phyloP scores from a whole-genome alignment of 2,888 invertebrate species.

The Aspidiotus rigidus region DNA sequence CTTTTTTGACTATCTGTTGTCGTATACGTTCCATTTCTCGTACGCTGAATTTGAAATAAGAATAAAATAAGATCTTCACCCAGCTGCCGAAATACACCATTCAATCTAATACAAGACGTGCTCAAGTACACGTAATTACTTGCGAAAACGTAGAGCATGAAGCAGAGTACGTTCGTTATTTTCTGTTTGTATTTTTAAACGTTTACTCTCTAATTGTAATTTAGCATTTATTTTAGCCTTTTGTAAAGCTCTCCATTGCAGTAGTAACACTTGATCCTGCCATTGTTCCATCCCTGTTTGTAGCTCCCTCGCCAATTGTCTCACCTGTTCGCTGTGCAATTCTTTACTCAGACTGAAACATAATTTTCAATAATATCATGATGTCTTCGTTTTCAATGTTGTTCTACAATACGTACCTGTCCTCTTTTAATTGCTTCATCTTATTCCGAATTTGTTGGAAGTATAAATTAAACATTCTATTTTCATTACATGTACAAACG shows the following conservation, averaged over 20 bases:
- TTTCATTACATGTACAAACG: slow-evolving; percentile 26
- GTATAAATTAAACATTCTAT: slow-evolving; percentile 27
- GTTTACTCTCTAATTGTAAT: slow-evolving; percentile 40
- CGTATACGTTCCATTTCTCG: slow-evolving; percentile 40
- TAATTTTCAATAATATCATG: not conserved
- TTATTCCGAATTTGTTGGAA: slow-evolving; percentile 33
- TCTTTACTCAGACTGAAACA: slow-evolving; percentile 40
- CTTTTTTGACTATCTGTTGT: slow-evolving; percentile 39
- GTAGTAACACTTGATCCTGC: slow-evolving; percentile 42
- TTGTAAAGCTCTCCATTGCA: slow-evolving; percentile 42
- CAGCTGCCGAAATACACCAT: no score
- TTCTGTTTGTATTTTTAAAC: slow-evolving; percentile 39
- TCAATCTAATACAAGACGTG: no score
- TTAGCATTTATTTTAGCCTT: slow-evolving; percentile 42
- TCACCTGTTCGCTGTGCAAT: slow-evolving; percentile 41
- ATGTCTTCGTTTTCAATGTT: not conserved
- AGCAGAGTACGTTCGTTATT: slow-evolving; percentile 40
- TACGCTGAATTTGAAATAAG: slow-evolving; percentile 37
- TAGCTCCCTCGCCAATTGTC: slow-evolving; percentile 42
- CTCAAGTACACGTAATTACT: slow-evolving; percentile 36
- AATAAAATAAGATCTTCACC: no score
- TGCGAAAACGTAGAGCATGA: slow-evolving; percentile 40
- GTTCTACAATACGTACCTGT: slow-evolving; percentile 35
- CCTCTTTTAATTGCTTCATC: slow-evolving; percentile 37
- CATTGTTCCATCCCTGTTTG: slow-evolving; percentile 43